These are phyloP conservation scores for Drosophila melanogaster DNA, from an alignment of 1,140 invertebrate genomes.

Conservation along the genomic window Release_6_plus_ISO1_MT NT_033779.5:1692501-1693000, in stretches of 20 bases:
- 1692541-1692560: slow-evolving; percentile 19
- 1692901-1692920: slow-evolving; percentile 1
- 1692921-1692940: slow-evolving; percentile 55
- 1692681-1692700: slow-evolving; percentile 16
- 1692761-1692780: slow-evolving; percentile 79
- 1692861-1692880: background rate
- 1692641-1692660: slow-evolving; percentile 33
- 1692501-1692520: slow-evolving; percentile 40
- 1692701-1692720: slow-evolving; percentile 11
- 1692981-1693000: slow-evolving; percentile 32
- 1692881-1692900: slow-evolving; percentile 44
- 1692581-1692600: slow-evolving; percentile 43
- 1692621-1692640: slow-evolving; percentile 4
- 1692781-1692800: slow-evolving; percentile 52
- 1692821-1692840: slow-evolving; percentile 13
- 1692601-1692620: slow-evolving; percentile 63
- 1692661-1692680: slow-evolving; percentile 52
- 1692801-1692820: slow-evolving; percentile 16
- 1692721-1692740: slow-evolving; percentile 29
- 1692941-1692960: slow-evolving; percentile 27
- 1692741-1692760: slow-evolving; percentile 60
- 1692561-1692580: slow-evolving; percentile 57
- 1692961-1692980: slow-evolving; percentile 38
- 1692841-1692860: slow-evolving; percentile 30
- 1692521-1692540: slow-evolving; percentile 35